Conservation (phyloP, 53 echinoderm and acorn worm species). For the Actinopyga echinites region DNA sequence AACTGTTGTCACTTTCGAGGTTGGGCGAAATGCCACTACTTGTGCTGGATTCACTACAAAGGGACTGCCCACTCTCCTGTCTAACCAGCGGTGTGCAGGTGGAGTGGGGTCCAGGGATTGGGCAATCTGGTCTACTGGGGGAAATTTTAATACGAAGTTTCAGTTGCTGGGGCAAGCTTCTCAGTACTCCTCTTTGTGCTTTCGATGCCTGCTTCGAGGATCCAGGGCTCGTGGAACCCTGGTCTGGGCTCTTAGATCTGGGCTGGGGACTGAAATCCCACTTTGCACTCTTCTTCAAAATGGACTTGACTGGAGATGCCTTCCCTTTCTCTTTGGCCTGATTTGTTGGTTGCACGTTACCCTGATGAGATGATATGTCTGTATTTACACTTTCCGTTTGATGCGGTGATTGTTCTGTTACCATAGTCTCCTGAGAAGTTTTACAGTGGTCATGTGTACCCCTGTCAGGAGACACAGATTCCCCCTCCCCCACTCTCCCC, state of each 20-base stretch:
- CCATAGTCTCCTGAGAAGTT: constrained; percentile 2
- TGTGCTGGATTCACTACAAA: constrained; percentile 80
- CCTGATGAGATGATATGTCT: constrained; percentile 17
- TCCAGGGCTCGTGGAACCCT: background rate
- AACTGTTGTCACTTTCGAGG: constrained; percentile 64
- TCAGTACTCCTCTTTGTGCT: constrained; percentile 15
- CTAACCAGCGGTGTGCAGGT: constrained; percentile 24
- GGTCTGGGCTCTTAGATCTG: constrained; percentile 9
- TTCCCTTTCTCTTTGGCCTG: constrained; percentile 36
- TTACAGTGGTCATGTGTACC: background rate
- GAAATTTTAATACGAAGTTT: constrained; percentile 39
- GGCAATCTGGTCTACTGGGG: background rate
- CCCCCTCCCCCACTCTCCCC: background rate
- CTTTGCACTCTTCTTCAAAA: constrained; percentile 27
- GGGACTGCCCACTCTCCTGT: constrained; percentile 83
- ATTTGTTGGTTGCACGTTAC: constrained; percentile 31
- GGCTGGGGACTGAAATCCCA: constrained; percentile 14
- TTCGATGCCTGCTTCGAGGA: constrained; percentile 9
- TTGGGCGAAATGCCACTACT: constrained; percentile 80
- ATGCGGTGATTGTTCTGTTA: background rate
- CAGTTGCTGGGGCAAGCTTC: constrained; percentile 26
- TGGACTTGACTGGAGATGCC: constrained; percentile 9
- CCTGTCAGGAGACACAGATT: background rate
- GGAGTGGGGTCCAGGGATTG: background rate
- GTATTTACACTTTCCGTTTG: background rate